Evolutionary conservation across 2,888 invertebrate genomes (phyloP).

Genomic region (Drosophila recens): DNA sequence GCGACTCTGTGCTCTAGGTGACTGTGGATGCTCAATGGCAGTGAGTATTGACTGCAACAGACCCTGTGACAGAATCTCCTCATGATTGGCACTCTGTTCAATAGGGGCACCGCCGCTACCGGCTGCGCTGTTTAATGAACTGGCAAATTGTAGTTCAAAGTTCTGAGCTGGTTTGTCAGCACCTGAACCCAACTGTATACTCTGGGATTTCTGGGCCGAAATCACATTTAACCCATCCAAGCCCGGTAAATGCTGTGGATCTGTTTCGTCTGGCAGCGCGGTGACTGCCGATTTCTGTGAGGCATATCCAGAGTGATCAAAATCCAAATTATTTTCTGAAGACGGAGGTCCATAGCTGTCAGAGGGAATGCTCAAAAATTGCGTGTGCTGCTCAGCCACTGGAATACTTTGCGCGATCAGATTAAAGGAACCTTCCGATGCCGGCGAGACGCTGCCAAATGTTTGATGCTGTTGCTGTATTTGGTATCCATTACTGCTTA

Average conservation of each 20-base stretch:
- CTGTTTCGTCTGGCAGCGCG: slow-evolving; percentile 74
- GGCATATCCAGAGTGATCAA: slow-evolving; percentile 80
- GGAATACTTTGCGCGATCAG: slow-evolving; percentile 81
- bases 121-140: slow-evolving; percentile 71
- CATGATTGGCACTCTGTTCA: slow-evolving; percentile 87
- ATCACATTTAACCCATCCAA: slow-evolving; percentile 82
- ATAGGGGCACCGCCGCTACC: neutral
- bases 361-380: slow-evolving; percentile 66
- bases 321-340: slow-evolving; percentile 77
- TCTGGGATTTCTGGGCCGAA: slow-evolving; percentile 83
- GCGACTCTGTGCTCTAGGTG: slow-evolving; percentile 77
- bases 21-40: slow-evolving; percentile 91
- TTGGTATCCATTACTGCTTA: slow-evolving; percentile 72
- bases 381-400: slow-evolving; percentile 80
- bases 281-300: slow-evolving; percentile 80
- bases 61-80: slow-evolving; percentile 91
- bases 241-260: slow-evolving; percentile 79
- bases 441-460: slow-evolving; percentile 52
- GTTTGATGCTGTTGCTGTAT: slow-evolving; percentile 59
- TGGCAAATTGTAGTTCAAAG: slow-evolving; percentile 91
- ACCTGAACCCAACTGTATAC: slow-evolving; percentile 80
- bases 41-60: slow-evolving; percentile 92
- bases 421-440: slow-evolving; percentile 67
- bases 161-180: slow-evolving; percentile 86
- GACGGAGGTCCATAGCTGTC: slow-evolving; percentile 79